phyloP scores from a whole-genome alignment of 2,888 invertebrate genomes.

The Crepidodera aurea region DNA sequence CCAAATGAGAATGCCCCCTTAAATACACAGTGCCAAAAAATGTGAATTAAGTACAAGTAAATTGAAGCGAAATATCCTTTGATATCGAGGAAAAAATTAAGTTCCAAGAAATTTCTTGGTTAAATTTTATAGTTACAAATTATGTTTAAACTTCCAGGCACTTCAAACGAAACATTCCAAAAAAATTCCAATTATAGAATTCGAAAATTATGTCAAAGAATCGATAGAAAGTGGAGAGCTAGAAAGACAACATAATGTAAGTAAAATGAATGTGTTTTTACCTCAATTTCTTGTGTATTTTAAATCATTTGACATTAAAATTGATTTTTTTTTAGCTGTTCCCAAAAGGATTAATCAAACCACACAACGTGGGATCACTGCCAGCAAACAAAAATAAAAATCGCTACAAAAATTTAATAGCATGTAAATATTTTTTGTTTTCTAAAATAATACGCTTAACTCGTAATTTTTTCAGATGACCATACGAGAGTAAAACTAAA shows the following conservation, averaged over 20 bases:
- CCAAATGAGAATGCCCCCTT: too few species aligned
- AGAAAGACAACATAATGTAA: slow-evolving; percentile 42
- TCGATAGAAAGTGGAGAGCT: slow-evolving; percentile 52
- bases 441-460: background rate
- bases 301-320: too few species aligned
- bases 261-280: too few species aligned
- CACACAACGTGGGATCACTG: slow-evolving; percentile 57
- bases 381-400: slow-evolving; percentile 62
- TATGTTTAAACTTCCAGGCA: too few species aligned
- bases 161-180: slow-evolving; percentile 34
- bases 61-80: too few species aligned
- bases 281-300: too few species aligned
- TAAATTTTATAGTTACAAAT: too few species aligned
- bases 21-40: too few species aligned
- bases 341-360: slow-evolving; percentile 57
- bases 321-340: slow-evolving; percentile 60
- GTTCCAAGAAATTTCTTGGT: too few species aligned
- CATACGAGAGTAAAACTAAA: slow-evolving; percentile 62
- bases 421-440: slow-evolving; percentile 57
- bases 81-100: too few species aligned
- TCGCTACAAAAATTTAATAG: slow-evolving; percentile 61
- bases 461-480: slow-evolving; percentile 59
- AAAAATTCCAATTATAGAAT: slow-evolving; percentile 54
- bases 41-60: too few species aligned
- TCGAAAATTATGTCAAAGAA: slow-evolving; percentile 58